Percentiles rank a stretch among this genome's conserved stretches.
These are phyloP conservation scores for Lepidonotus clava DNA, from an alignment of 2,888 invertebrate genomes.

Conservation along the genomic window DNA sequence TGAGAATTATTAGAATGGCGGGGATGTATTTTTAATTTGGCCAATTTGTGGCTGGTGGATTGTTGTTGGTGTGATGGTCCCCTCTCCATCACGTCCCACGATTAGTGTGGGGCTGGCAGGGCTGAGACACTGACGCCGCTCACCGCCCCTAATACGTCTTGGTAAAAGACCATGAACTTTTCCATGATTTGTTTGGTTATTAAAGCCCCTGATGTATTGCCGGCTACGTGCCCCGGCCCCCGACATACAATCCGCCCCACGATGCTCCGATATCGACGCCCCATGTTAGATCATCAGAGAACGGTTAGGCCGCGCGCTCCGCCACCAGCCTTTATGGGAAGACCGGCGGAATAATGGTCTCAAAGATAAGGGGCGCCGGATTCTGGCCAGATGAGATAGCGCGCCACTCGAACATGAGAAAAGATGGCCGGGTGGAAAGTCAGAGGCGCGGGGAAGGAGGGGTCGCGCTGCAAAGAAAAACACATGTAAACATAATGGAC, in stretches of 20 bases:
- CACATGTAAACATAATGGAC: constrained; percentile 46
- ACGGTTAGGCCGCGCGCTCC: not conserved
- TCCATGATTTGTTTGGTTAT: constrained; percentile 42
- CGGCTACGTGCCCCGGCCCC: not conserved
- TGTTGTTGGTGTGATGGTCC: not conserved
- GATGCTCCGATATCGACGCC: constrained; percentile 29
- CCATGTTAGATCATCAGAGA: constrained; percentile 34
- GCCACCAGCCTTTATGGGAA: not conserved
- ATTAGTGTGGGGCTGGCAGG: not conserved
- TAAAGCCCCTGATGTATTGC: constrained; percentile 28
- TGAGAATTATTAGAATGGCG: constrained; percentile 36
- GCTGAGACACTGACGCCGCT: not conserved
- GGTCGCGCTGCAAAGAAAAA: constrained; percentile 38
- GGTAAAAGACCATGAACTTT: constrained; percentile 28
- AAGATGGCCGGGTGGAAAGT: constrained; percentile 39
- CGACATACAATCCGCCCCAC: constrained; percentile 32
- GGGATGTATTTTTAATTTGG: constrained; percentile 40
- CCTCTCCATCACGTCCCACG: not conserved
- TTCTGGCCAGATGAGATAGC: constrained; percentile 39
- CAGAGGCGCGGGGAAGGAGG: not conserved
- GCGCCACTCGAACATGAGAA: not conserved
- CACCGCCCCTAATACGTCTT: constrained; percentile 4
- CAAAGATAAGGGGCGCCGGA: constrained; percentile 21
- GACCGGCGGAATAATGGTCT: constrained; percentile 27
- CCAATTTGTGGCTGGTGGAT: constrained; percentile 29